Conservation (phyloP, 2,797 vertebrate species). For the Muraenolepis orangiensis region DNA sequence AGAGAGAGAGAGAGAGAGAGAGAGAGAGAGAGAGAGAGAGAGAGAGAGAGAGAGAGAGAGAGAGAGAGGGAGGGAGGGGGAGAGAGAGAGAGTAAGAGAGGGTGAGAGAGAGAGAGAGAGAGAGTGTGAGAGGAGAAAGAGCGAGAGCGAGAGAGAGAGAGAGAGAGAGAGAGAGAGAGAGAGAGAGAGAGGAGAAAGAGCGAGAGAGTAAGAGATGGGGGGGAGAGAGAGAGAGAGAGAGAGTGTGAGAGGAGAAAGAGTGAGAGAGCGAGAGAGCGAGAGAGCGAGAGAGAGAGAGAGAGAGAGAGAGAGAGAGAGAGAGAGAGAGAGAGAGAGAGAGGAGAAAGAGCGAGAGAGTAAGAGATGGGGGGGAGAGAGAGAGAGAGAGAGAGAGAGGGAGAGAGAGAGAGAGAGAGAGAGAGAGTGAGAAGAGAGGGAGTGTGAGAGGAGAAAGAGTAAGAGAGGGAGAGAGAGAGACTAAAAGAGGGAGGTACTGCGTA, state of each 20-base stretch:
- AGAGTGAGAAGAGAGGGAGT: neutral
- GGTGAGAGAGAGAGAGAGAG: slow-evolving; percentile 1
- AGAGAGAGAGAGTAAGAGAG: neutral
- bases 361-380: too few species aligned
- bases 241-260: neutral
- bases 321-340: too few species aligned
- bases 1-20: slow-evolving; percentile 2
- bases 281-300: neutral
- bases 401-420: neutral
- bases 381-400: too few species aligned
- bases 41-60: too few species aligned
- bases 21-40: too few species aligned
- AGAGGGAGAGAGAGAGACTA: neutral
- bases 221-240: neutral
- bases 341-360: too few species aligned
- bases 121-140: too few species aligned
- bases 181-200: neutral
- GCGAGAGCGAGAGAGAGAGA: too few species aligned
- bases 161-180: neutral
- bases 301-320: too few species aligned
- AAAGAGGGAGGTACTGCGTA: slow-evolving; percentile 34
- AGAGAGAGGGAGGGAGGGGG: neutral
- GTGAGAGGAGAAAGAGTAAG: neutral
- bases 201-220: too few species aligned
- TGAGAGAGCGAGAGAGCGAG: too few species aligned